These are phyloP conservation scores for Carettochelys insculpta DNA, from an alignment of 2,113 vertebrate species.

Conservation along the genomic window DNA sequence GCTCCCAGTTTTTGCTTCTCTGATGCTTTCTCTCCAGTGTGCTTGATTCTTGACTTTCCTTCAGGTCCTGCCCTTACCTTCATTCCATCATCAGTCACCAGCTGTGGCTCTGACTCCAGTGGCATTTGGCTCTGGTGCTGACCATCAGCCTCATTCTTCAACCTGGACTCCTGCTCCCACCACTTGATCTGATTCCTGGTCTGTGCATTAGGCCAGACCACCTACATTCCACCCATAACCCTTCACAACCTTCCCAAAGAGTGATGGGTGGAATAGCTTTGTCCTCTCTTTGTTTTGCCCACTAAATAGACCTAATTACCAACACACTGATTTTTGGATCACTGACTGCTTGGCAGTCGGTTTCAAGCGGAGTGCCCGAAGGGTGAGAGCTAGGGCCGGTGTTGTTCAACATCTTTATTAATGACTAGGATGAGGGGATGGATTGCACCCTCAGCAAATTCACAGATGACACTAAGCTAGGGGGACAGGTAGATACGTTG, in stretches of 20 bases:
- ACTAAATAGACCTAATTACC: neutral
- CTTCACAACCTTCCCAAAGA: neutral
- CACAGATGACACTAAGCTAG: too few species aligned
- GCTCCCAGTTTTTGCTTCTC: neutral
- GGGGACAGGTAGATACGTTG: too few species aligned
- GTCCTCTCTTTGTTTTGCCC: neutral
- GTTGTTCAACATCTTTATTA: too few species aligned
- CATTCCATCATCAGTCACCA: too few species aligned
- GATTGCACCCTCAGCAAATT: too few species aligned
- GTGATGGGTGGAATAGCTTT: neutral
- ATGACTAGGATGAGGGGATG: too few species aligned
- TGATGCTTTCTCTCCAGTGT: neutral
- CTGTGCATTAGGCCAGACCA: neutral
- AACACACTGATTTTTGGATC: neutral
- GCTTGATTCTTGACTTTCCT: too few species aligned
- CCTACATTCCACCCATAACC: neutral
- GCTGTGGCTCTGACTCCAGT: neutral
- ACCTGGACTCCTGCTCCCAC: neutral
- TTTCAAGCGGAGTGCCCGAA: too few species aligned
- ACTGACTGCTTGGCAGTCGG: too few species aligned
- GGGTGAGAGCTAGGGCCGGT: too few species aligned
- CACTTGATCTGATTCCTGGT: too few species aligned
- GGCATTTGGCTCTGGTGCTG: neutral
- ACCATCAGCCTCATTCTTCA: neutral
- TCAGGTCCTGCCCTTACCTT: too few species aligned